Evolutionary conservation across 2,797 vertebrate genomes (phyloP).

Genomic region (Hippocampus kuda): DNA sequence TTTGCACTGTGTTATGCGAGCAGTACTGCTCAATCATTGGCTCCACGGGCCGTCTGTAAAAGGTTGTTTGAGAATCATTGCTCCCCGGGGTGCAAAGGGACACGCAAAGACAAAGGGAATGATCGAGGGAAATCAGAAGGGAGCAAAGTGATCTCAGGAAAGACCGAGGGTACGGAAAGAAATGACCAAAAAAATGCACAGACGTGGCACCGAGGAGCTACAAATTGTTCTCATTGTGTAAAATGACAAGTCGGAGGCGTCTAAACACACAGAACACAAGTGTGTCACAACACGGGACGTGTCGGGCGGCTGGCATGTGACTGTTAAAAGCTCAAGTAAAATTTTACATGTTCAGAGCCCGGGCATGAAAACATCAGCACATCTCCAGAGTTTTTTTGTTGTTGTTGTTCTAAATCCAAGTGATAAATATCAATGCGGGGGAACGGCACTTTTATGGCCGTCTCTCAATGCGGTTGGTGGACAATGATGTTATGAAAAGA

Average conservation of each 20-base stretch:
- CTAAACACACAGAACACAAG: background rate
- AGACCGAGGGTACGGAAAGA: background rate
- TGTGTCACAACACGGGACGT: conserved; percentile 10
- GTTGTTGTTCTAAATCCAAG: conserved; percentile 33
- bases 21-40: conserved; percentile 24
- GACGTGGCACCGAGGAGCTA: background rate
- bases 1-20: conserved; percentile 28
- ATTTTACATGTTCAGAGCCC: conserved; percentile 14
- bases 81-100: conserved; percentile 28
- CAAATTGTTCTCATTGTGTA: background rate
- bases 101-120: conserved; percentile 12
- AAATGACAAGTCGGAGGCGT: conserved; percentile 2
- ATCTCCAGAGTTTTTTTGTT: conserved; percentile 15
- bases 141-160: conserved; percentile 10
- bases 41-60: conserved; percentile 34
- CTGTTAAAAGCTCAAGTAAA: conserved; percentile 8
- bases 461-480: conserved; percentile 24
- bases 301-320: conserved; percentile 4
- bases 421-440: conserved; percentile 42
- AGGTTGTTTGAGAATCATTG: conserved; percentile 33
- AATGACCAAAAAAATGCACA: background rate
- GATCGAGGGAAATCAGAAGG: background rate
- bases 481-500: conserved; percentile 25
- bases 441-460: conserved; percentile 24
- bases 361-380: conserved; percentile 11